Evolutionary conservation across 2,888 invertebrate species (phyloP), one percentile per base, ranked within the genome.

Genomic region (Acholoe squamosa): DNA sequence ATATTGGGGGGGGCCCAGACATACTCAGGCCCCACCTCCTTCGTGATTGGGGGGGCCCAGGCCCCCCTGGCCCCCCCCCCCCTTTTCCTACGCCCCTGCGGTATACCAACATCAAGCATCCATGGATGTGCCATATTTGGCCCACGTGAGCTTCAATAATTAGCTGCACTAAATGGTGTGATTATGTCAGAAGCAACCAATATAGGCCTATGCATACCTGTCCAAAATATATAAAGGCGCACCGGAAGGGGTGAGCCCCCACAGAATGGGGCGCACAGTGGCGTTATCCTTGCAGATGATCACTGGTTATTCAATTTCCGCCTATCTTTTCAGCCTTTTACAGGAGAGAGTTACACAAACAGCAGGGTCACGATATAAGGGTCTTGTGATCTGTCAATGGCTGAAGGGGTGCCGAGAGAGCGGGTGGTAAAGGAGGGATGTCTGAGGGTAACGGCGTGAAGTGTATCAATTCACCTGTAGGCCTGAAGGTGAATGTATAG

Each of bases 401-500:
- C n/a, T 19, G 61, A n/a, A n/a, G 61, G 61, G 61, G 61, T 19
- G 71, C 61, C 7, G 61, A n/a, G 61, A n/a, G 61, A 19, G 61
- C n/a, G n/a, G 19, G 61, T 3, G 22, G 7, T 3, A 19, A 43
- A 10, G 43, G 10, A 10, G 43, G 43, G 43, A 43, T 43, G 12
- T 61, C 22, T 14, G 19, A 61, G 19, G 61, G 61, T 61, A 61
- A 61, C 61, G 61, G 61, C 3, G 12, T 61, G 61, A 61, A 61
- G 61, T 61, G 61, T 61, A 61, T 61, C 61, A 61, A 61, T 61
- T n/a, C 61, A n/a, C 61, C 61, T n/a, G 61, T 43, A 43, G 43
- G 43, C 43, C 43, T 43, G 3, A 7, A 10, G 43, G 43, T 43
- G 10, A 43, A 3, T 43, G 43, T 43, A 43, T 43, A 43, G 43